phyloP scores from a whole-genome alignment of 2,888 invertebrate species.

The Thereva unica region DNA sequence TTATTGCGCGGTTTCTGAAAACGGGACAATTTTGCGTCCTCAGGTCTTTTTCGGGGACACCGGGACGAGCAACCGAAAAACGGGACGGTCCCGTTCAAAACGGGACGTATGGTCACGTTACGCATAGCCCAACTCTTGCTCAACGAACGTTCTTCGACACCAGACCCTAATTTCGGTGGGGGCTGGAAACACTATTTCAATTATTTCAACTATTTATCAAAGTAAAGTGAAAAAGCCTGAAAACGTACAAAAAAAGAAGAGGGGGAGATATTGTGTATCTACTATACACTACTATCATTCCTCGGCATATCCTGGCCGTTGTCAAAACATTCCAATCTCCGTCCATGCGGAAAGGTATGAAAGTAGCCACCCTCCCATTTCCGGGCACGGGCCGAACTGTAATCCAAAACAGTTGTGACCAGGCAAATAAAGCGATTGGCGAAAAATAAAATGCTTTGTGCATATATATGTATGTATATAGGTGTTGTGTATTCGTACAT shows the following conservation, averaged over 20 bases:
- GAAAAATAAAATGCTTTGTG: constrained; percentile 37
- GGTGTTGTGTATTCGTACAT: no score
- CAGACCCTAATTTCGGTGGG: no score
- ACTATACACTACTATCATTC: constrained; percentile 29
- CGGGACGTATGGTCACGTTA: no score
- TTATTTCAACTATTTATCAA: constrained; percentile 23
- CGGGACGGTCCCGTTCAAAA: no score
- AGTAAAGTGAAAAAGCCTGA: no score
- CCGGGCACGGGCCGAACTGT: constrained; percentile 7
- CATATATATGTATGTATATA: not conserved
- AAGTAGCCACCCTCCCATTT: constrained; percentile 18
- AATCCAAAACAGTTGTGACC: constrained; percentile 38
- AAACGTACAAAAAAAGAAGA: no score
- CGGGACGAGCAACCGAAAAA: no score
- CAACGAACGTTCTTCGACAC: no score
- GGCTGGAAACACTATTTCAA: constrained; percentile 11
- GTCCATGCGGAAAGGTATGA: constrained; percentile 33
- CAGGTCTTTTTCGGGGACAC: no score
- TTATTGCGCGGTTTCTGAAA: no score
- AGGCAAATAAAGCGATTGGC: constrained; percentile 40
- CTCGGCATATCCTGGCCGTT: constrained; percentile 24
- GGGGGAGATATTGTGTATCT: constrained; percentile 17
- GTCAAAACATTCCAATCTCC: constrained; percentile 37
- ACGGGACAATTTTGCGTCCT: no score
- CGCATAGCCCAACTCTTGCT: no score